Percentiles rank a stretch among this genome's conserved stretches.
These are phyloP conservation scores for Hylaeus anthracinus DNA, from an alignment of 1,140 invertebrate species.

Conservation along the genomic window DNA sequence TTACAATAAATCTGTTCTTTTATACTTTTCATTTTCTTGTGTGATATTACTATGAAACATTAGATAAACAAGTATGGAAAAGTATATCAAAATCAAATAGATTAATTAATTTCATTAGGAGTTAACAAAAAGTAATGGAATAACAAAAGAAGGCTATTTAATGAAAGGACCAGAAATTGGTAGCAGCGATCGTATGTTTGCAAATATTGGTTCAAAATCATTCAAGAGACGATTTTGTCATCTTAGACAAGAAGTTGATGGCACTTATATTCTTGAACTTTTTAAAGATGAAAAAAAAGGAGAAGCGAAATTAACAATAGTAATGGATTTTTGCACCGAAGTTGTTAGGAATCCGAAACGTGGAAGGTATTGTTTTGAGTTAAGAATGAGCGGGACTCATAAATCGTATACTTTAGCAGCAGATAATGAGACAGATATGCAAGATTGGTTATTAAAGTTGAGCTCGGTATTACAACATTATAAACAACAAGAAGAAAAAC, in stretches of 20 bases:
- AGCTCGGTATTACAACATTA: slow-evolving; percentile 88
- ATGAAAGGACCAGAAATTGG: slow-evolving; percentile 94
- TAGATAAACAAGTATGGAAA: background rate
- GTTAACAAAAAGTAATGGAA: slow-evolving; percentile 84
- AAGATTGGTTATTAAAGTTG: slow-evolving; percentile 90
- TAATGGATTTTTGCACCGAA: slow-evolving; percentile 95
- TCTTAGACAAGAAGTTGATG: slow-evolving; percentile 93
- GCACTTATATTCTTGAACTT: slow-evolving; percentile 94
- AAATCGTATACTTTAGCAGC: slow-evolving; percentile 93
- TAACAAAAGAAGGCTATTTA: slow-evolving; percentile 94
- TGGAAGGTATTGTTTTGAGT: slow-evolving; percentile 93
- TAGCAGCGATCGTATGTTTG: slow-evolving; percentile 90
- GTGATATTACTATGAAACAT: background rate
- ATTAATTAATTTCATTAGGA: slow-evolving; percentile 69
- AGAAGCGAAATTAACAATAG: slow-evolving; percentile 94
- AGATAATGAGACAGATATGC: slow-evolving; percentile 91
- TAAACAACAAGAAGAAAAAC: slow-evolving; percentile 87
- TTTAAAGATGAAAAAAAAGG: slow-evolving; percentile 96
- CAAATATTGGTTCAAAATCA: slow-evolving; percentile 92
- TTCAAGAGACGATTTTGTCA: slow-evolving; percentile 95
- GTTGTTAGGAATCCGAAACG: slow-evolving; percentile 93
- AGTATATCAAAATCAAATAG: slow-evolving; percentile 25
- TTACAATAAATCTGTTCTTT: background rate
- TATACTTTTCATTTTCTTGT: background rate
- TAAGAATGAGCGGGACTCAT: slow-evolving; percentile 90